These are phyloP conservation scores for Rhopalosiphum nymphaeae DNA, from an alignment of 2,888 invertebrate species.

Conservation along the genomic window DNA sequence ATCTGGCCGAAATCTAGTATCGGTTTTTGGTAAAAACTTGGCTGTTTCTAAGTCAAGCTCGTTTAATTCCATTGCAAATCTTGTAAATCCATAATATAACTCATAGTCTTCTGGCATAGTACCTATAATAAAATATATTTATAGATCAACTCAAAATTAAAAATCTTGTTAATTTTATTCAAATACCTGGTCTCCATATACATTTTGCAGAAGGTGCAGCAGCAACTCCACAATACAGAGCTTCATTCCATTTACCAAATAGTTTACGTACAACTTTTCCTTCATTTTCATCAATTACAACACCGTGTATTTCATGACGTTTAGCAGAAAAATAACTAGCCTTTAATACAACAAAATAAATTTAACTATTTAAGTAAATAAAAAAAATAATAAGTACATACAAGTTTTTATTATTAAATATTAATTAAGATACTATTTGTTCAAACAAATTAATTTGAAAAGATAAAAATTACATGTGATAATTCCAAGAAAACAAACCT, in stretches of 20 bases:
- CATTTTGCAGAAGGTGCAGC: slow-evolving; percentile 80
- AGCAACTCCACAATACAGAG: slow-evolving; percentile 81
- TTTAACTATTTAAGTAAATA: background rate
- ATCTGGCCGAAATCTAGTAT: slow-evolving; percentile 84
- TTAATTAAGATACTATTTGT: background rate
- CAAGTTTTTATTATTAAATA: background rate
- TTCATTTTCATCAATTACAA: slow-evolving; percentile 74
- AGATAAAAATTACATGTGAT: background rate
- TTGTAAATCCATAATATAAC: slow-evolving; percentile 85
- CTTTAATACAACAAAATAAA: slow-evolving; percentile 70
- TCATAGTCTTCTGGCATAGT: slow-evolving; percentile 86
- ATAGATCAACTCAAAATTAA: slow-evolving; percentile 4
- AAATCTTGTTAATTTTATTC: background rate
- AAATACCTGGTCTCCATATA: slow-evolving; percentile 81
- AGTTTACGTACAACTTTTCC: slow-evolving; percentile 76
- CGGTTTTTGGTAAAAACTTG: slow-evolving; percentile 79
- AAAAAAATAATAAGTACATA: background rate
- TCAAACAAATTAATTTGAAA: background rate
- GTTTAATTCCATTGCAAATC: slow-evolving; percentile 87
- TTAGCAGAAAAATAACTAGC: slow-evolving; percentile 84
- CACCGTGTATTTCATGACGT: slow-evolving; percentile 82
- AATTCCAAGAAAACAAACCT: slow-evolving; percentile 73
- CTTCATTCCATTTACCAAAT: slow-evolving; percentile 87
- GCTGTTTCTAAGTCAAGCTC: slow-evolving; percentile 78
- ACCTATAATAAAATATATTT: slow-evolving; percentile 71